Conservation (phyloP, 2,797 vertebrate species). For the Hephaestus fuliginosus region DNA sequence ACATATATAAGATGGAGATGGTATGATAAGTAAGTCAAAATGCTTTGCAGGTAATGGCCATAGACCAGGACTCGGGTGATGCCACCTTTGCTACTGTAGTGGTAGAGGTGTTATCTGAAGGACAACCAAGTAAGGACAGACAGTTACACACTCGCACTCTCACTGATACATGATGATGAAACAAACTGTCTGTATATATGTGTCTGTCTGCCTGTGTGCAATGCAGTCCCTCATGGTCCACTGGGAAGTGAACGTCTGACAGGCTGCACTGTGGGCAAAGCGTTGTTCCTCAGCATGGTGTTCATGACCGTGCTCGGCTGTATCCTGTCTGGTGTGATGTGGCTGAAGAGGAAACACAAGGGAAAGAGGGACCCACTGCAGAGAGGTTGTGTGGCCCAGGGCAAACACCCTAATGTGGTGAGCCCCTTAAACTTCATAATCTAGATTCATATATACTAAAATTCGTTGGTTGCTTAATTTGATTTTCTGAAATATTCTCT, state of each 20-base stretch:
- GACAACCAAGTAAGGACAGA: constrained; percentile 81
- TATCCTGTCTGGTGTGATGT: constrained; percentile 64
- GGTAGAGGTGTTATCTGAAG: constrained; percentile 85
- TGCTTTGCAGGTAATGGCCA: constrained; percentile 82
- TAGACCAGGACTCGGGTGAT: constrained; percentile 88
- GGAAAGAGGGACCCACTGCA: constrained; percentile 77
- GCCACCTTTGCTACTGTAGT: constrained; percentile 74
- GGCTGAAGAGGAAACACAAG: constrained; percentile 76
- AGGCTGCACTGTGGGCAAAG: constrained; percentile 79
- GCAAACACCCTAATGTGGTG: constrained; percentile 91
- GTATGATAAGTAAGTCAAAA: constrained; percentile 19
- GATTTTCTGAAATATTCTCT: constrained; percentile 43
- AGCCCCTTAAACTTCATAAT: constrained; percentile 50
- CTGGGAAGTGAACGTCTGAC: constrained; percentile 59
- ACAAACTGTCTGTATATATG: background rate
- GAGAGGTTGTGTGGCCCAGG: constrained; percentile 85
- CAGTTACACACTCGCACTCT: background rate
- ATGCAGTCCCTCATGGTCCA: constrained; percentile 81
- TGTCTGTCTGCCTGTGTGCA: constrained; percentile 32
- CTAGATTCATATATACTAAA: background rate
- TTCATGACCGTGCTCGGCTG: constrained; percentile 74
- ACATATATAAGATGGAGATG: background rate
- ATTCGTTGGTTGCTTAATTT: background rate
- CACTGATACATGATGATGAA: background rate
- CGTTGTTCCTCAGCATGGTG: constrained; percentile 75